Base-by-base conservation (phyloP, 2,888 invertebrate species). In the Axea sp. region DNA sequence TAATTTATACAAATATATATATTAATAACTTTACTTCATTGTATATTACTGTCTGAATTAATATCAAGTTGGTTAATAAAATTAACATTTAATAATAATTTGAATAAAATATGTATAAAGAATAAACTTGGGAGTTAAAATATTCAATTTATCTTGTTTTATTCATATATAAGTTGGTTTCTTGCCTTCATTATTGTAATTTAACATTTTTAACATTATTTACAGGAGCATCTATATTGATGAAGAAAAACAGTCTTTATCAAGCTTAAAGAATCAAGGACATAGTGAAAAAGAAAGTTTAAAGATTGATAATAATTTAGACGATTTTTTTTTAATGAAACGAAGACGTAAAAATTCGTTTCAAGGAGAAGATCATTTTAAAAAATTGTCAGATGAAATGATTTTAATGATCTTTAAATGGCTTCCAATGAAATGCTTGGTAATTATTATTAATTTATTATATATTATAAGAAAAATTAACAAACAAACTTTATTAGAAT, bases 301-400 rank as follows among this genome's bases (percentile, higher is more conserved):
- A n/a, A n/a, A n/a, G n/a, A n/a, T n/a, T 3, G 65, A 73, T 51
- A 43, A 35, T 2, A 60, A 53, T 67, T 33, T 59, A 33, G 75
- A 75, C 31, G 67, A 72, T n/a, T 67, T 68, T 26, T 68, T 78
- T 41, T 72, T 87, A 35, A 81, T 76, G 28, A 81, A 83, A 77
- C 81, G 84, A 77, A 88, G 75, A 83, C 87, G 80, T 82, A 89
- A 39, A 81, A 80, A 71, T 82, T 89, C 80, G 78, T 81, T 83
- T 68, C 83, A 62, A 81, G 88, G 88, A 77, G 84, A 86, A 89
- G 93, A 95, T 86, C 90, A 93, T 39, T 96, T 96, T 87, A 90
- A 90, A 9, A 88, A 89, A 3, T 88, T 97, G 4, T 95, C 96
- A 0, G 96, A 97, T 87, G 97, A 97, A 88, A 92, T 97, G 80